phyloP scores from a whole-genome alignment of 2,888 invertebrate species.

The Ptilodon capucinus region DNA sequence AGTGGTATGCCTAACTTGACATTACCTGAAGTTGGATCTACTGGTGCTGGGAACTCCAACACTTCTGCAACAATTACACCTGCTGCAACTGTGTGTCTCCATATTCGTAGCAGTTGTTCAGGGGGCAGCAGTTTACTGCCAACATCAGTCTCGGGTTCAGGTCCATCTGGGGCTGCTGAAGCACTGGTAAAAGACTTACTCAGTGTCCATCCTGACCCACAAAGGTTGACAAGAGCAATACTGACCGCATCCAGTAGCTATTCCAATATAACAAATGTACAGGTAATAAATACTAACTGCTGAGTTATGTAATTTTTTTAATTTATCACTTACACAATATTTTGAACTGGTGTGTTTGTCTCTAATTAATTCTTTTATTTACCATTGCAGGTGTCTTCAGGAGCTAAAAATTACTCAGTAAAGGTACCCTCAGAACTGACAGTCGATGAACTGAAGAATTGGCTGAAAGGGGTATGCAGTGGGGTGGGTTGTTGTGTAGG shows the following conservation, averaged over 20 bases:
- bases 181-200: constrained; percentile 70
- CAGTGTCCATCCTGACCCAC: constrained; percentile 75
- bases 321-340: too few species aligned
- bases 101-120: constrained; percentile 63
- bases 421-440: constrained; percentile 80
- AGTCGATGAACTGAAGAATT: constrained; percentile 72
- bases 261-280: constrained; percentile 67
- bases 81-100: constrained; percentile 53
- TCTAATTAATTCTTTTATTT: not conserved
- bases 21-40: constrained; percentile 74
- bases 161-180: constrained; percentile 66
- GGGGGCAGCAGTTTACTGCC: constrained; percentile 67
- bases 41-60: constrained; percentile 61
- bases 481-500: constrained; percentile 82
- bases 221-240: constrained; percentile 76
- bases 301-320: not conserved
- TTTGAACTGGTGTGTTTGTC: too few species aligned
- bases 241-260: constrained; percentile 80
- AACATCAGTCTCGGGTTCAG: constrained; percentile 54
- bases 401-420: constrained; percentile 76
- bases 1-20: constrained; percentile 74
- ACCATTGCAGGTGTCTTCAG: constrained; percentile 60
- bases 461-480: constrained; percentile 76
- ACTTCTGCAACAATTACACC: constrained; percentile 49
- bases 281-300: too few species aligned